phyloP scores from a whole-genome alignment of 2,797 vertebrate species.

The Chromobotia macracanthus region DNA sequence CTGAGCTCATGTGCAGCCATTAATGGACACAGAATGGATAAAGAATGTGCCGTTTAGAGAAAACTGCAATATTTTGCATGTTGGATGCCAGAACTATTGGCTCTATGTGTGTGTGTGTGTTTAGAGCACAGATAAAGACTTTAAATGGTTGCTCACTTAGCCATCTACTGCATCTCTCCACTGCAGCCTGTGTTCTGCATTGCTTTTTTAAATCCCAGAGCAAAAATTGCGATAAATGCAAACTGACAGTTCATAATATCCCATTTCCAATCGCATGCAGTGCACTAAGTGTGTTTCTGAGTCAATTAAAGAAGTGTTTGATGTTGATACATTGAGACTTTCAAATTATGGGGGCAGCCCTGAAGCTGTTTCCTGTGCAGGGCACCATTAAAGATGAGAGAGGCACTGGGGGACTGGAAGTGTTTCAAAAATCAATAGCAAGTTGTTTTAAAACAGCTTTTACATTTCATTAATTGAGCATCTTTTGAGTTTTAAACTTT shows the following conservation, averaged over 20 bases:
- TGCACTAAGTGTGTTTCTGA: conserved; percentile 72
- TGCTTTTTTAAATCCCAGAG: conserved; percentile 60
- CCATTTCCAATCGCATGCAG: conserved; percentile 68
- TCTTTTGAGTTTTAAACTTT: background rate
- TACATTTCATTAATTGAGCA: background rate
- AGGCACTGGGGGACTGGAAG: background rate
- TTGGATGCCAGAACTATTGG: conserved; percentile 35
- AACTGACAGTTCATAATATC: conserved; percentile 76
- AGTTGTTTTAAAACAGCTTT: conserved; percentile 11
- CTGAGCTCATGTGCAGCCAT: conserved; percentile 4
- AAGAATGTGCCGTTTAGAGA: background rate
- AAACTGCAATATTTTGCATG: conserved; percentile 1
- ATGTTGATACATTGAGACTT: conserved; percentile 74
- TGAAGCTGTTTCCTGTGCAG: conserved; percentile 6
- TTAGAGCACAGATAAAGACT: conserved; percentile 50
- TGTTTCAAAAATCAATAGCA: background rate
- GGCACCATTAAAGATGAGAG: conserved; percentile 12
- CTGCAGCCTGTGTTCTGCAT: conserved; percentile 24
- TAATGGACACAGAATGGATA: too few relatives aligned
- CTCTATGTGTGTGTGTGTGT: conserved; percentile 25
- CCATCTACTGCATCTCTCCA: conserved; percentile 36
- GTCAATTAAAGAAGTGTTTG: conserved; percentile 76
- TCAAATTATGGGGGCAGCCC: conserved; percentile 64
- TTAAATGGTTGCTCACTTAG: conserved; percentile 42
- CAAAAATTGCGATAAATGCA: conserved; percentile 69